These are phyloP conservation scores for Drosophila pallidifrons DNA, from an alignment of 1,140 invertebrate genomes.

Conservation along the genomic window DNA sequence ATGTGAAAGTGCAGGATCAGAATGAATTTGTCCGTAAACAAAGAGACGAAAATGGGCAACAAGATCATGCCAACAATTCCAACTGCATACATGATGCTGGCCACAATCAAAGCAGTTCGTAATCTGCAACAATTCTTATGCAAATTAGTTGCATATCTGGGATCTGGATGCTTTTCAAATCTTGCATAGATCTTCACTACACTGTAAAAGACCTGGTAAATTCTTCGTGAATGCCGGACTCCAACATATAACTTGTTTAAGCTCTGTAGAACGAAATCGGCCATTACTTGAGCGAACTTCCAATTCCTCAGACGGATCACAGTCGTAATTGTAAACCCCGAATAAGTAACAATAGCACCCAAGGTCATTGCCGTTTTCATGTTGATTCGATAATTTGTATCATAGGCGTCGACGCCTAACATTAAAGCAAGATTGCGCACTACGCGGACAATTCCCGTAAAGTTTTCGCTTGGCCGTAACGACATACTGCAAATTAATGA, in stretches of 20 bases:
- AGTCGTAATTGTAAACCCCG: constrained; percentile 38
- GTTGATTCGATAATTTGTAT: constrained; percentile 49
- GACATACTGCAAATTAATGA: no score
- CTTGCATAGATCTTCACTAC: constrained; percentile 15
- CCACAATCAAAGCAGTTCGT: background rate
- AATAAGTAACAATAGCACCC: constrained; percentile 21
- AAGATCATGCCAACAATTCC: constrained; percentile 28
- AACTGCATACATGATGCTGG: constrained; percentile 26
- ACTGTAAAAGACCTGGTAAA: background rate
- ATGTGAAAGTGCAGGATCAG: constrained; percentile 51
- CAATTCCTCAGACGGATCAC: constrained; percentile 33
- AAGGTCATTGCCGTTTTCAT: constrained; percentile 22
- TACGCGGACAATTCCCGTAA: constrained; percentile 30
- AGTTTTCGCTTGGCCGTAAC: no score
- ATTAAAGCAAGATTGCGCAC: constrained; percentile 12
- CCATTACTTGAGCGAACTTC: constrained; percentile 43
- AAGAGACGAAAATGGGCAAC: background rate
- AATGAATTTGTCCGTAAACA: constrained; percentile 1
- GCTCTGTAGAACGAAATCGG: constrained; percentile 46
- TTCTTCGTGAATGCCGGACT: background rate
- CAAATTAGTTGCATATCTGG: constrained; percentile 21
- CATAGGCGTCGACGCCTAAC: constrained; percentile 41
- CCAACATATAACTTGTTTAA: constrained; percentile 39
- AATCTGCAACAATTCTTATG: constrained; percentile 18
- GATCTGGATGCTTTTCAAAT: constrained; percentile 33